phyloP scores from a whole-genome alignment of 2,888 invertebrate genomes.

The Ganaspis brasiliensis region DNA sequence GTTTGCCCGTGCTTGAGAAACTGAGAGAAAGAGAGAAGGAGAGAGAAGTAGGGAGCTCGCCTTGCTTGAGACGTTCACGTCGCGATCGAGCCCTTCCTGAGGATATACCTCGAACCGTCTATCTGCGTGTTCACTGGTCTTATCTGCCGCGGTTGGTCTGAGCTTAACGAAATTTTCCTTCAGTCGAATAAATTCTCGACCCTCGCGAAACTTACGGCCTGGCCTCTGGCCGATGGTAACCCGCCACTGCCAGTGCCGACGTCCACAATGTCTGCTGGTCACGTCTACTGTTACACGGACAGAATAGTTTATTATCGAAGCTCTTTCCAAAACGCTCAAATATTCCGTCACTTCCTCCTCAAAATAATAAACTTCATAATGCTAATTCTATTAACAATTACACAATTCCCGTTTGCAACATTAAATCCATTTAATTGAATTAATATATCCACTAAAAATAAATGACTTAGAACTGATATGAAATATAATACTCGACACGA shows the following conservation, averaged over 20 bases:
- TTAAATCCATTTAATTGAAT: no score
- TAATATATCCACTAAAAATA: no score
- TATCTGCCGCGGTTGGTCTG: constrained; percentile 64
- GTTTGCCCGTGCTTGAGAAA: constrained; percentile 68
- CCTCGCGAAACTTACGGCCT: constrained; percentile 61
- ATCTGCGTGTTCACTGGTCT: constrained; percentile 63
- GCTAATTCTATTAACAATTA: no score
- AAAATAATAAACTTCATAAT: background rate
- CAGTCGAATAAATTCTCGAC: constrained; percentile 68
- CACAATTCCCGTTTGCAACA: no score
- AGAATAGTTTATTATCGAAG: background rate
- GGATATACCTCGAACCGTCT: constrained; percentile 59
- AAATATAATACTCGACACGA: background rate
- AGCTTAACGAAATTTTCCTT: constrained; percentile 68
- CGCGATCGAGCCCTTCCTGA: constrained; percentile 67
- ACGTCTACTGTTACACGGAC: constrained; percentile 35
- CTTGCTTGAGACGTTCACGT: constrained; percentile 79
- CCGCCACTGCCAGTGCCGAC: constrained; percentile 58
- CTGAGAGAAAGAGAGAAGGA: constrained; percentile 51
- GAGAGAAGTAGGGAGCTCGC: constrained; percentile 49
- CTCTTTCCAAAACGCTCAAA: background rate
- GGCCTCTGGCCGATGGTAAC: constrained; percentile 58
- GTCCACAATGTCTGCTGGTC: constrained; percentile 47
- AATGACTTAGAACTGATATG: no score
- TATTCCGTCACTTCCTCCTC: background rate